Evolutionary conservation across 2,797 vertebrate species (phyloP).

Genomic region (Typhlichthys eigenmanni): DNA sequence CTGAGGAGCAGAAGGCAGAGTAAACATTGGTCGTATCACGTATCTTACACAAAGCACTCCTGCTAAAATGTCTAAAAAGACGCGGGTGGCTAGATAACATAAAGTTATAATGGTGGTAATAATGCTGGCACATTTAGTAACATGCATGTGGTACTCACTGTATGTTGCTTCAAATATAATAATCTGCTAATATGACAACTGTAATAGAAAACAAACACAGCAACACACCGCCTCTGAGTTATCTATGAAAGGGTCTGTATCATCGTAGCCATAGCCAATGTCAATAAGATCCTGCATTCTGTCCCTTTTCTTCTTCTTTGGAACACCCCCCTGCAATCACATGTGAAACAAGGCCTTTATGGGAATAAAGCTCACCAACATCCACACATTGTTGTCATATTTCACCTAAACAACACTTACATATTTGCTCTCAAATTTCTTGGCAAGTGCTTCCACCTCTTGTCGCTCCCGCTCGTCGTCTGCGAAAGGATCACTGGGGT

Average conservation of each 20-base stretch:
- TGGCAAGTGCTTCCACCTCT: constrained; percentile 91
- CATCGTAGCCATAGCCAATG: constrained; percentile 96
- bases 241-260: constrained; percentile 97
- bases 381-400: not conserved
- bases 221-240: constrained; percentile 97
- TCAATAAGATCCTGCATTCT: constrained; percentile 96
- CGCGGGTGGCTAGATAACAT: too few relatives aligned
- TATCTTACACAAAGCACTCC: constrained; percentile 8
- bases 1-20: constrained; percentile 61
- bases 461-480: constrained; percentile 86
- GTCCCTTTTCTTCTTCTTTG: constrained; percentile 92
- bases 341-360: not conserved
- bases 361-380: not conserved
- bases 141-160: too few relatives aligned
- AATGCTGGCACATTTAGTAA: not conserved
- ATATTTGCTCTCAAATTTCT: constrained; percentile 97
- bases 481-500: constrained; percentile 86
- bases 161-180: too few relatives aligned
- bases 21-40: constrained; percentile 31
- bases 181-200: not conserved
- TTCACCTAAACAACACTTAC: constrained; percentile 74
- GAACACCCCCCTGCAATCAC: constrained; percentile 78
- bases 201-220: not conserved
- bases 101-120: not conserved
- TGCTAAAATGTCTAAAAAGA: not conserved